These are phyloP conservation scores for Otis tarda DNA, from an alignment of 2,113 vertebrate species.

Conservation along the genomic window DNA sequence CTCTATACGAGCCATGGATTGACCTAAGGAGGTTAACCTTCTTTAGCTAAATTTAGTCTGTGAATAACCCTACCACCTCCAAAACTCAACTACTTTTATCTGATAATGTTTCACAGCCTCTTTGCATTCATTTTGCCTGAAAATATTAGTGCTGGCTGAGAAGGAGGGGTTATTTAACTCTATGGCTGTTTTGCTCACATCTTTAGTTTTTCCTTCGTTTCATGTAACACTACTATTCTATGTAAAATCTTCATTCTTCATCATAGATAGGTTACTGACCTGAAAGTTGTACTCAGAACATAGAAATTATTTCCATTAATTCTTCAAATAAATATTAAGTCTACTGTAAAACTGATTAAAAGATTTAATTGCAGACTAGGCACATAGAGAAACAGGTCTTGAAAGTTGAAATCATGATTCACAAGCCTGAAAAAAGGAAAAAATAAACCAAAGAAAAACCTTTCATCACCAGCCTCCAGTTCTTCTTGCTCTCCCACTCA, in stretches of 20 bases:
- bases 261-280: neutral
- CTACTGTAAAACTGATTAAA: neutral
- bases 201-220: neutral
- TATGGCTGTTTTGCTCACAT: neutral
- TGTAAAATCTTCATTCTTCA: neutral
- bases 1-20: neutral
- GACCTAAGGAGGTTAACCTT: slow-evolving; percentile 28
- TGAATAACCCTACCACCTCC: slow-evolving; percentile 33
- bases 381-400: neutral
- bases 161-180: neutral
- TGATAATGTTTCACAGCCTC: slow-evolving; percentile 3
- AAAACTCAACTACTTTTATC: slow-evolving; percentile 11
- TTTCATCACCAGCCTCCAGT: slow-evolving; percentile 45
- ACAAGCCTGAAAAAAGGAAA: slow-evolving; percentile 17
- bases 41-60: slow-evolving; percentile 35
- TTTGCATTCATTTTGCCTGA: slow-evolving; percentile 4
- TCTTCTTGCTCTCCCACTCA: slow-evolving; percentile 32
- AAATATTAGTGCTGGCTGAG: neutral
- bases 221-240: neutral
- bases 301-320: neutral
- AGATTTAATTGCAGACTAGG: neutral
- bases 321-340: slow-evolving; percentile 8
- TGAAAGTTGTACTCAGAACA: neutral
- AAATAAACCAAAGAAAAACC: neutral
- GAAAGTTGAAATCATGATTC: slow-evolving; percentile 30